Evolutionary conservation across 1,140 invertebrate species (phyloP), one percentile per base, ranked within the genome.

Genomic region (Prorops nasuta): DNA sequence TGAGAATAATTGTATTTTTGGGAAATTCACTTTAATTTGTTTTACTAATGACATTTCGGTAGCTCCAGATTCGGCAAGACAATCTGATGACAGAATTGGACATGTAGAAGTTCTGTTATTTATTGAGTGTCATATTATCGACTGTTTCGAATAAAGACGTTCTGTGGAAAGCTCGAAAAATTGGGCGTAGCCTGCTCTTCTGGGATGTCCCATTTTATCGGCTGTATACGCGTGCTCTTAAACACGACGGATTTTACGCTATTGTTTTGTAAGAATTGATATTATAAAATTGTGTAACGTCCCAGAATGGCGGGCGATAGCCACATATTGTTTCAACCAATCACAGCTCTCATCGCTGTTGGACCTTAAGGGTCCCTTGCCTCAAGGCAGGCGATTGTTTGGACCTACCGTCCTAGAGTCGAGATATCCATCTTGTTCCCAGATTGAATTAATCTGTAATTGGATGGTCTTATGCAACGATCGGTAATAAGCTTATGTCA

Each of bases 251-350:
- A n/a, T n/a, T n/a, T n/a, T n/a, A n/a, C n/a, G n/a, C n/a, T n/a
- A n/a, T n/a, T n/a, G n/a, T 37, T 37, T 37, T 14, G 7, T 16
- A 9, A 8, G 14, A 37, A 37, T 37, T 16, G 9, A 18, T 37
- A 8, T 37, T 8, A 14, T 8, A 37, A 16, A 37, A 8, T 8
- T 14, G 7, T 18, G 36, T 37, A n/a, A n/a, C 38, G 48, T 72
- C 63, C 64, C 56, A 58, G 45, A 65, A 75, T 64, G 63, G 63
- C 60, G 59, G 62, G 62, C 63, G 60, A 71, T 52, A 58, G 71
- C 65, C 69, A 73, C 66, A 71, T 75, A 77, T 77, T 78, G 76
- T 78, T 78, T 77, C 72, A 77, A 76, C 74, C 76, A 78, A 78
- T 78, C 76, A 78, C 76, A 78, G 76, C 74, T 76, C 61, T 71